Base-by-base conservation (phyloP, 53 echinoderm and acorn worm species). In the Astropecten irregularis region DNA sequence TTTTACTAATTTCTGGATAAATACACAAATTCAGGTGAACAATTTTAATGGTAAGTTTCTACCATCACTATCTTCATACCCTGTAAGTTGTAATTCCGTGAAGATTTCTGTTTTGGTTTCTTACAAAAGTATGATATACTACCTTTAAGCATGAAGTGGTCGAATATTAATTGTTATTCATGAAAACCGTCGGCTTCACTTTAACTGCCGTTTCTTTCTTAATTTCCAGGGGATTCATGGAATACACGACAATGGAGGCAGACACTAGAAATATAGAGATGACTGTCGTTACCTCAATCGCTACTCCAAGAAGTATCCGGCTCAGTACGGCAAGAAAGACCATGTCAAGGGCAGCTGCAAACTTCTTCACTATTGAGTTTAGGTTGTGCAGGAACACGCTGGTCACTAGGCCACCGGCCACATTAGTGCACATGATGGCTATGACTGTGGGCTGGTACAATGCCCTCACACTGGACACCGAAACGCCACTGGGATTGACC, bases 311-410 rank as follows among this genome's bases (percentile, higher is more conserved):
- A 9, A 99, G 42, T n/a, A 83, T 18, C 44, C 73, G 74, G 25
- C 87, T 64, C 25, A 90, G 21, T 9, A 95, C 23, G 6, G 92
- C 88, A 20, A 88, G 68, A 4, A 92, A 13, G 23, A 99, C 38
- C 51, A 99, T 57, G 37, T 95, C 95, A 8, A 95, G 44, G 14
- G 91, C 95, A 13, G 62, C 70, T 10, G 99, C 99, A 90, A 99
- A 99, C 28, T 89, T 99, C 69, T 99, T 99, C 51, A 99, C 37
- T 42, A 99, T 90, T 33, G 95, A 95, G 55, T 99, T 99, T 53
- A 99, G 70, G 19, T 25, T 53, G 50, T 90, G 84, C 22, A 99
- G 83, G 26, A 99, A 99, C 11, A 99, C 29, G 52, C 92, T 91
- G 13, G 99, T 99, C n/a, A 91, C 82, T 0, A 99, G 53, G n/a